Base-by-base conservation (phyloP, 2,797 vertebrate species). In the Vireo griseus region DNA sequence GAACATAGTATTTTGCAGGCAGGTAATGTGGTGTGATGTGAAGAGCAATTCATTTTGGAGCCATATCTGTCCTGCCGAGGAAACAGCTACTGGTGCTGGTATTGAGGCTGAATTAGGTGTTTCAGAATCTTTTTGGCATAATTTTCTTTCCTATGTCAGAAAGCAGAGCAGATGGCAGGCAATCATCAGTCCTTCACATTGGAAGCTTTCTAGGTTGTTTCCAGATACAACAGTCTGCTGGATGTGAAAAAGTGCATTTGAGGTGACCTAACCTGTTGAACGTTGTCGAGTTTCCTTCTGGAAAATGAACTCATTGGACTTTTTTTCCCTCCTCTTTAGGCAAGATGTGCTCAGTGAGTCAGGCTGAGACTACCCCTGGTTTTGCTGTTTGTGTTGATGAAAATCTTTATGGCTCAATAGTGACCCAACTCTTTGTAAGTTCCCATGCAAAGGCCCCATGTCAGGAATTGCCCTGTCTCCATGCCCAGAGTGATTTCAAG, bases 371-470 rank as follows among this genome's bases (percentile, higher is more conserved):
- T 54, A 40, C 39, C 19, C 5, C 25, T 67, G 44, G 11, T 35
- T 75, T 81, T 93, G 48, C 39, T 88, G 51, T 45, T 75, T 24
- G n/a, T 19, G 39, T 40, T 66, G 44, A 57, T 50, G 74, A 52
- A 66, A 66, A 69, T 69, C 86, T 51, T 55, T 18, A n/a, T 33
- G 48, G 63, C 51, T 89, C 59, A 10, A 3, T 20, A 54, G 25
- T 6, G 13, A 31, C 20, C 54, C 50, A 75, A 39, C 33, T 79
- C 44, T 83, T 66, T 26, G 7, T 42, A 20, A 84, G 20, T 16
- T 67, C 10, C 13, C 7, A 5, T 1, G 1, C 12, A 20, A 24
- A 58, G 31, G 19, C 19, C 39, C 13, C 42, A 1, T n/a, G 39
- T 37, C 18, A 18, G 51, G 39, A 75, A 31, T 45, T 24, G 69